A percentile compares a stretch with the other conserved stretches of the same genome.
phyloP scores from a whole-genome alignment of 2,113 vertebrate genomes.

The Bubo blakistoni region DNA sequence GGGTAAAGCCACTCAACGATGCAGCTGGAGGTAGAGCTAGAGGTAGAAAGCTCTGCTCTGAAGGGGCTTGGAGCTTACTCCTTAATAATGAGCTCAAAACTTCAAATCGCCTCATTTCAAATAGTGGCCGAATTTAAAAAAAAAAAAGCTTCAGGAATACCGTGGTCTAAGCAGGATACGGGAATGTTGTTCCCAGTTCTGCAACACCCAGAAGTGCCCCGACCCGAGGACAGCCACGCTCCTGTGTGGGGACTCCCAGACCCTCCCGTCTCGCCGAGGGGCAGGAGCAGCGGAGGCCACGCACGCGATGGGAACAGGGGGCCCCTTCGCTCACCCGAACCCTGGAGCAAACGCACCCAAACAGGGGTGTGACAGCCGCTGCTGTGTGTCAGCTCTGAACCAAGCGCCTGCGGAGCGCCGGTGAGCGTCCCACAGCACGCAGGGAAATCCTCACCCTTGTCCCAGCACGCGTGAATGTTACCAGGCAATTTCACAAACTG shows the following conservation, averaged over 20 bases:
- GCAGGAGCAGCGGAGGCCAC: no score
- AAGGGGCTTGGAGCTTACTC: slow-evolving; percentile 62
- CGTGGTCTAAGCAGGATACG: not conserved
- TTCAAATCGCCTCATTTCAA: not conserved
- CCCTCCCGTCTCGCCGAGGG: no score
- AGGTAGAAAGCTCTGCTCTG: slow-evolving; percentile 29
- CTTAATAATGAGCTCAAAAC: not conserved
- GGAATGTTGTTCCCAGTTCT: not conserved
- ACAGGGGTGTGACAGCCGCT: no score
- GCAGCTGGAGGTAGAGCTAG: not conserved
- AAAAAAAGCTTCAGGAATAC: not conserved
- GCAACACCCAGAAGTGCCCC: not conserved
- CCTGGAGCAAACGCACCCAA: no score
- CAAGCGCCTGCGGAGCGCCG: no score
- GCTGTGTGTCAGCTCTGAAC: no score
- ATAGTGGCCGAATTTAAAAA: not conserved
- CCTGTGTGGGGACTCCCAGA: no score
- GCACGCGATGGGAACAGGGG: no score
- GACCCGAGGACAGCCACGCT: no score
- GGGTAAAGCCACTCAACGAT: not conserved
- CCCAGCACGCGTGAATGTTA: rapidly evolving
- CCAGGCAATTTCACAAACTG: rapidly evolving
- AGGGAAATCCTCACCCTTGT: not conserved
- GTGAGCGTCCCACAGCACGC: no score
- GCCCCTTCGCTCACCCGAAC: no score